A percentile compares a stretch with the other conserved stretches of the same genome.
These are phyloP conservation scores for Saccopteryx bilineata DNA, from an alignment of 2,113 vertebrate species.

Conservation along the genomic window DNA sequence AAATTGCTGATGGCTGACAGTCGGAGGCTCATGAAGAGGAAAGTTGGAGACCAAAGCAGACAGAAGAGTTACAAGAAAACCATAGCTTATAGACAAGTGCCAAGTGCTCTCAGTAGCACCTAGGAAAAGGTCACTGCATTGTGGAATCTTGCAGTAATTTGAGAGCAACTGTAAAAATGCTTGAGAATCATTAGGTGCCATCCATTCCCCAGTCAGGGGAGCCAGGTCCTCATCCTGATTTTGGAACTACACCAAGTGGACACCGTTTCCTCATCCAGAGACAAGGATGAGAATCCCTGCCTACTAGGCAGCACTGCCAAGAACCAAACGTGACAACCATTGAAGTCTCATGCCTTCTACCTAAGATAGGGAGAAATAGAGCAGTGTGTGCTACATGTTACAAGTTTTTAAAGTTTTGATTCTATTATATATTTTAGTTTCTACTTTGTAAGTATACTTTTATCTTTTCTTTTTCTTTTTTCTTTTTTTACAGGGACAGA, in stretches of 20 bases:
- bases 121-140: not conserved
- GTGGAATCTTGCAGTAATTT: not conserved
- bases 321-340: not conserved
- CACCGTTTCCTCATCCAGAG: not conserved
- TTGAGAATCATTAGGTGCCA: not conserved
- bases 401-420: not conserved
- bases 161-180: not conserved
- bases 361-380: not conserved
- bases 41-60: constrained; percentile 36
- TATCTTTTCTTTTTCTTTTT: too few species aligned
- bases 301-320: not conserved
- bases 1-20: not conserved
- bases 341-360: not conserved
- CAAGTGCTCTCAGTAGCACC: not conserved
- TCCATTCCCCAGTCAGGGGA: not conserved
- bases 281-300: not conserved
- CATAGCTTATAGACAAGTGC: not conserved
- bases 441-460: not conserved
- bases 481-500: too few species aligned
- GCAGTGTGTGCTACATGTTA: not conserved
- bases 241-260: not conserved
- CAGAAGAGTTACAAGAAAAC: not conserved
- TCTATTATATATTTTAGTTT: constrained; percentile 19
- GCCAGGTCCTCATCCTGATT: not conserved
- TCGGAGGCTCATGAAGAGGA: not conserved